These are phyloP conservation scores for Lophius americanus DNA, from an alignment of 2,797 vertebrate genomes.

Conservation along the genomic window DNA sequence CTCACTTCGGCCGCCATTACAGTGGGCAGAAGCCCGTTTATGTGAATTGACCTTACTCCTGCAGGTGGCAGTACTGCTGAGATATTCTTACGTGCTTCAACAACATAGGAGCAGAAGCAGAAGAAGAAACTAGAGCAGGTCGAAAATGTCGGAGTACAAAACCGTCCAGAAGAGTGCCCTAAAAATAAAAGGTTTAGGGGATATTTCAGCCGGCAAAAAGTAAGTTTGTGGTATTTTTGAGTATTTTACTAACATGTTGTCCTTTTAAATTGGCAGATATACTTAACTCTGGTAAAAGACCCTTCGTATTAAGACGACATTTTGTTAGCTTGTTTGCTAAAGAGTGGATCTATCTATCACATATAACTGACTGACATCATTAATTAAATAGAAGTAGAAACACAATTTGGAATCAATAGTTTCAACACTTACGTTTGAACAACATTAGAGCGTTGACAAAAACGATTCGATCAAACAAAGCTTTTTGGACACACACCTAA, in stretches of 20 bases:
- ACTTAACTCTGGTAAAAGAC: neutral
- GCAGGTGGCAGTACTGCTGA: slow-evolving; percentile 44
- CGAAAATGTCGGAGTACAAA: slow-evolving; percentile 77
- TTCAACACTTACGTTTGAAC: no score
- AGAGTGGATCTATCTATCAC: neutral
- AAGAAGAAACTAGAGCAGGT: slow-evolving; percentile 38
- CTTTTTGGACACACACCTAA: no score
- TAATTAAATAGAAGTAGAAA: no score
- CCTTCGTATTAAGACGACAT: neutral
- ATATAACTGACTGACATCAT: neutral
- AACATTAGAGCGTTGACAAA: no score
- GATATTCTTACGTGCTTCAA: neutral
- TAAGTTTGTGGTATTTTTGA: slow-evolving; percentile 20
- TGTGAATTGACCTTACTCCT: slow-evolving; percentile 1
- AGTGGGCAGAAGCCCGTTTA: no score
- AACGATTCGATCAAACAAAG: no score
- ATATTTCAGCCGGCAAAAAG: slow-evolving; percentile 76
- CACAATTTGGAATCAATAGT: no score
- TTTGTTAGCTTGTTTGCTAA: slow-evolving; percentile 43
- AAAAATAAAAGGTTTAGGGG: slow-evolving; percentile 75
- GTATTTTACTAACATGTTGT: rapidly evolving
- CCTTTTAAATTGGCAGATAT: neutral
- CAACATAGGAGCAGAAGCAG: slow-evolving; percentile 19
- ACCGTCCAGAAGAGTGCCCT: slow-evolving; percentile 70
- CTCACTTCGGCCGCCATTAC: no score